phyloP scores from a whole-genome alignment of 2,113 vertebrate species.

The Lonchura striata region DNA sequence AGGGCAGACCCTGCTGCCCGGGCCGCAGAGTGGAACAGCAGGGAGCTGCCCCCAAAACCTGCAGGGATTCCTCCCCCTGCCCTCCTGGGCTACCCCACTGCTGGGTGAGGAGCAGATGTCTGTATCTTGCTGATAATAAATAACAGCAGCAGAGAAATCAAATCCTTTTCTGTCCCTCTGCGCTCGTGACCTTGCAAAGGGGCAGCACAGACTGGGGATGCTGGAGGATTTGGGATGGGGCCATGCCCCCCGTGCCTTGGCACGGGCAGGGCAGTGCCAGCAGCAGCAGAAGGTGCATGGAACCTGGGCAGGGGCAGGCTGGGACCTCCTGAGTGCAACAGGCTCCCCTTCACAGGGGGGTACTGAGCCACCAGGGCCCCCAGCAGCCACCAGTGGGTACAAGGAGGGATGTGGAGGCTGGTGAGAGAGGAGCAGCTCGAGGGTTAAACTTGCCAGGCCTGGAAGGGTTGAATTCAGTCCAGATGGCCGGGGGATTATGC shows the following conservation, averaged over 20 bases:
- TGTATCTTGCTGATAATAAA: background rate
- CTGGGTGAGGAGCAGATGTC: background rate
- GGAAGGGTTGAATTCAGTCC: background rate
- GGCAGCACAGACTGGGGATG: background rate
- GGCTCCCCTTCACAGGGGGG: background rate
- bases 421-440: background rate
- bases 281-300: background rate
- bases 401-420: background rate
- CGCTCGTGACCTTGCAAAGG: accelerated
- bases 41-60: background rate
- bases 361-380: background rate
- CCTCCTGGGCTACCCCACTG: background rate
- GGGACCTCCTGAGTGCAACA: background rate
- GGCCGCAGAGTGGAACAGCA: background rate
- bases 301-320: background rate
- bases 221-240: background rate
- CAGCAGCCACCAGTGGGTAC: accelerated
- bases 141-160: background rate
- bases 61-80: background rate
- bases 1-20: background rate
- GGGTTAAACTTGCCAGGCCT: accelerated
- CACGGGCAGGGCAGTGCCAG: background rate
- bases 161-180: background rate
- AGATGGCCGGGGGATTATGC: slow-evolving; percentile 28
- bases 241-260: accelerated